Evolutionary conservation across 2,113 vertebrate genomes (phyloP), one percentile per base, ranked within the genome.

Genomic region (Fregata magnificens): DNA sequence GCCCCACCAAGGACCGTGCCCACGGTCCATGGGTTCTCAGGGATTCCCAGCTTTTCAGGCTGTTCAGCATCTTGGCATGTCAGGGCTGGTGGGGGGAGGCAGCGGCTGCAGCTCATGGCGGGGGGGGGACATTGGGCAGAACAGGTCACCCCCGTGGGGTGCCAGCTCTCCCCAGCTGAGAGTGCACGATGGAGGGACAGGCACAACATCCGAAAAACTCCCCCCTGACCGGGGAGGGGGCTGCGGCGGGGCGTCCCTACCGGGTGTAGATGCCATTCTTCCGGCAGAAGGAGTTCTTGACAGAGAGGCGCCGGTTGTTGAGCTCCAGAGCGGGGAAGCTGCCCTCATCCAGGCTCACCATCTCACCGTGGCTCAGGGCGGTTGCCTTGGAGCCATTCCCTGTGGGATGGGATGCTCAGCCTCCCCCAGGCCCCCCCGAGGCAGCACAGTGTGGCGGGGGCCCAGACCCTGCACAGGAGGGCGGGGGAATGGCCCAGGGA

Each of bases 261-360:
- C 99, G 99, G 96, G 99, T 99, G 72, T 99, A 99, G 93, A 99
- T 98, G 76, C 99, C 99, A 0, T 99, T 99, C 97, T 99, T 99
- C 22, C 99, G 90, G 97, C 99, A 99, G 98, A 99, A 99, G 61
- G 99, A 99, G 93, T 99, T 99, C 94, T 99, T 99, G 95, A 99
- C 99, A 0, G 99, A 99, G 67, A 99, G 99, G 11, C 99, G 98
- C 5, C 99, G 99, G 98, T 99, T 99, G 98, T 99, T 99, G 91
- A 99, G 99, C 72, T 99, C 99, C 97, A 99, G 97, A 13, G 99
- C 99, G 0, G 99, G 99, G 89, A 99, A 99, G 17, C 99, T 99
- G 91, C 99, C 98, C 71, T 99, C 99, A 0, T 99, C 99, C 97
- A 99, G 98, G 92, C 99, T 99, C 79, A 99, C 98, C 99, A 99